Conservation (phyloP, 2,888 invertebrate genomes). For the Gymnocheta viridis region DNA sequence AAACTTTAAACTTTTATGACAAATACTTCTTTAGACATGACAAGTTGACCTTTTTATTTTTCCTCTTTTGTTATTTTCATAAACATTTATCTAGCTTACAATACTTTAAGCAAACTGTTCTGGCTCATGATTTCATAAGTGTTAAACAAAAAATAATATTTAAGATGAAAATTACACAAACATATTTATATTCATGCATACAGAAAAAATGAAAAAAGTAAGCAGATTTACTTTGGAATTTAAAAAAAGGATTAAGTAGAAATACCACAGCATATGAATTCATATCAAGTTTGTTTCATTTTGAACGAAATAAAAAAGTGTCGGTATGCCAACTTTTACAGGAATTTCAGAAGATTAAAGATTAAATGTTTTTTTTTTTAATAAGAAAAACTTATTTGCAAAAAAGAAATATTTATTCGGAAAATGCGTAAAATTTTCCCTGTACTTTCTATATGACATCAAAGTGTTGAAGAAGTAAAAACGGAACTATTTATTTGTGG, state of each 20-base stretch:
- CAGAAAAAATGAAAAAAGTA: not conserved
- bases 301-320: not conserved
- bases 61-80: not conserved
- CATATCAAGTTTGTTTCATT: not conserved
- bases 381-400: too few relatives aligned
- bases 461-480: not conserved
- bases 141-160: slow-evolving; percentile 52
- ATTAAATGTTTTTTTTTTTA: too few relatives aligned
- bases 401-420: too few relatives aligned
- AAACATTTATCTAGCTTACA: slow-evolving; percentile 13
- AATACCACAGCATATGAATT: too few relatives aligned
- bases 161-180: slow-evolving; percentile 2
- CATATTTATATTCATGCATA: not conserved
- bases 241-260: not conserved
- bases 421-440: too few relatives aligned
- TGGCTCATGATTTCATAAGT: slow-evolving; percentile 26
- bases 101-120: slow-evolving; percentile 19
- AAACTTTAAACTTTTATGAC: slow-evolving; percentile 27
- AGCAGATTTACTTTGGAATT: not conserved
- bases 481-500: not conserved
- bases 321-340: not conserved
- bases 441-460: too few relatives aligned
- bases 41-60: slow-evolving; percentile 28
- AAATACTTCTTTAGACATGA: slow-evolving; percentile 32
- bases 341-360: too few relatives aligned